These are phyloP conservation scores for Genyomyrus donnyi DNA, from an alignment of 2,113 vertebrate genomes.

Conservation along the genomic window DNA sequence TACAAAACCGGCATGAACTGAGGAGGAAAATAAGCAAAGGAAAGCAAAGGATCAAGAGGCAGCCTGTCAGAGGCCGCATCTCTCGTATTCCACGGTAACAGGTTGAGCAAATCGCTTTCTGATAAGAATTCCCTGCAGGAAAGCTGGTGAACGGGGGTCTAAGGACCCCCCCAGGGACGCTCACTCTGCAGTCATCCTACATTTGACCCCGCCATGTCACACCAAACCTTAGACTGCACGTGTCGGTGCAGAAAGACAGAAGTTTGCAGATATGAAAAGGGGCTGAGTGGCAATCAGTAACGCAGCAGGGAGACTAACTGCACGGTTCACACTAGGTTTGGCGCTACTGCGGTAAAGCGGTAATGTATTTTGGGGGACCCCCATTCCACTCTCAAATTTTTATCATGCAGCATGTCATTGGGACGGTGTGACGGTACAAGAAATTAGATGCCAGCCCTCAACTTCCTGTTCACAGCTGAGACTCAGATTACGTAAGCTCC, in stretches of 20 bases:
- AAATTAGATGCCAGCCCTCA: background rate
- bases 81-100: slow-evolving; percentile 6
- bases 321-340: background rate
- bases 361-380: background rate
- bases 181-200: background rate
- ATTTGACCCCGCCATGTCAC: background rate
- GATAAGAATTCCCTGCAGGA: background rate
- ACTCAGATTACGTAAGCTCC: slow-evolving; percentile 44
- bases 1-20: background rate
- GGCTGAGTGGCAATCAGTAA: background rate
- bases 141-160: background rate
- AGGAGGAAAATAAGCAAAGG: background rate
- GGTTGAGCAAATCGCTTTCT: background rate
- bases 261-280: background rate
- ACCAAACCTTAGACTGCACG: background rate
- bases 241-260: background rate
- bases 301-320: background rate
- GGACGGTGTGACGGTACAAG: background rate
- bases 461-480: slow-evolving; percentile 33
- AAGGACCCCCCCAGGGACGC: background rate
- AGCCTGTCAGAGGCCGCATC: background rate
- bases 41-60: background rate
- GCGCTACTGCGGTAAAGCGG: background rate
- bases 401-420: background rate
- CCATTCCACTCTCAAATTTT: background rate